Percentiles rank a stretch among this genome's conserved stretches.
phyloP scores from a whole-genome alignment of 1,140 invertebrate genomes.

The Monochamus saltuarius region DNA sequence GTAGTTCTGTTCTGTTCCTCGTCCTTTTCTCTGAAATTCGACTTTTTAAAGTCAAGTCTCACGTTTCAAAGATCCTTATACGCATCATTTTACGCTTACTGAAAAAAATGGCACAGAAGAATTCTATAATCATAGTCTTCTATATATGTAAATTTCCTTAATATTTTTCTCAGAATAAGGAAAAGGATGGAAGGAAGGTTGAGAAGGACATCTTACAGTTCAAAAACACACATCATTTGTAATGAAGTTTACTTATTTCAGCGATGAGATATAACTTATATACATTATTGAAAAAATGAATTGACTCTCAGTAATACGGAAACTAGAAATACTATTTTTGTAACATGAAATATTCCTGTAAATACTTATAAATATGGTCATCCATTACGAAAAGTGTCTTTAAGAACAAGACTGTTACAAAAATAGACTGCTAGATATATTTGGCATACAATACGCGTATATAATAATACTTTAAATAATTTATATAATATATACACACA shows the following conservation, averaged over 20 bases:
- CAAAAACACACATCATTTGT: slow-evolving; percentile 49
- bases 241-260: slow-evolving; percentile 48
- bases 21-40: too few species aligned
- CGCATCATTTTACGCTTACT: too few species aligned
- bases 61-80: too few species aligned
- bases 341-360: slow-evolving; percentile 16
- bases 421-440: slow-evolving; percentile 39
- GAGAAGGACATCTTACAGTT: slow-evolving; percentile 45
- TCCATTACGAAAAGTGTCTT: slow-evolving; percentile 23
- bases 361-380: slow-evolving; percentile 17
- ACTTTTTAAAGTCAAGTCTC: too few species aligned
- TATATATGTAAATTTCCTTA: too few species aligned
- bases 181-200: neutral
- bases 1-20: too few species aligned
- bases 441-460: slow-evolving; percentile 49
- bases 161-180: too few species aligned
- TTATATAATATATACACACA: slow-evolving; percentile 47
- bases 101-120: too few species aligned
- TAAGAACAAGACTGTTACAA: slow-evolving; percentile 32
- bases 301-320: slow-evolving; percentile 47
- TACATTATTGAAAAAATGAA: slow-evolving; percentile 50
- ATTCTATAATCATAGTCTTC: too few species aligned
- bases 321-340: slow-evolving; percentile 35
- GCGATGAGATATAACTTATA: slow-evolving; percentile 48
- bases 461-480: slow-evolving; percentile 49